These are phyloP conservation scores for Zootoca vivipara DNA, from an alignment of 2,113 vertebrate genomes.

Conservation along the genomic window DNA sequence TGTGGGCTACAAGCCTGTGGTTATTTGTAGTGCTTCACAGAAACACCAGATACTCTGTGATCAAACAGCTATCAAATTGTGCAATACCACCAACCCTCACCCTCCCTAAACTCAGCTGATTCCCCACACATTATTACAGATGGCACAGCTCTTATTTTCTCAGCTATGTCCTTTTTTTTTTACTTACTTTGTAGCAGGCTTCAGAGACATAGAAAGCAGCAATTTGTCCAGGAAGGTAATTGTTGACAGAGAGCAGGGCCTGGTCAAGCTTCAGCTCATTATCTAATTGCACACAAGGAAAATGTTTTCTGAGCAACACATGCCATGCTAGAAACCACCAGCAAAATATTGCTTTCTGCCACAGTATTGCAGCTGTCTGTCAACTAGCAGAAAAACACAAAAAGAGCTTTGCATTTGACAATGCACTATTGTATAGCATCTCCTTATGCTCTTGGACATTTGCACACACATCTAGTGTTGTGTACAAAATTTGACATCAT, in stretches of 20 bases:
- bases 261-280: constrained; percentile 17
- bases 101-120: neutral
- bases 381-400: neutral
- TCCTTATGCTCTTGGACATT: too few relatives aligned
- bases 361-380: neutral
- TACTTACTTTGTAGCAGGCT: constrained; percentile 19
- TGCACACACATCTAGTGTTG: neutral
- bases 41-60: too few relatives aligned
- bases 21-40: too few relatives aligned
- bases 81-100: neutral
- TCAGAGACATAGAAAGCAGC: neutral
- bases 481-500: neutral
- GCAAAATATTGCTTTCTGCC: neutral
- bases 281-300: constrained; percentile 5
- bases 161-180: neutral
- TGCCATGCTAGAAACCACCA: neutral
- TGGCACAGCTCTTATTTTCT: neutral
- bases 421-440: neutral
- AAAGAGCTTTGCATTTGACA: neutral
- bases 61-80: neutral
- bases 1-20: too few relatives aligned
- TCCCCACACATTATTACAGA: neutral
- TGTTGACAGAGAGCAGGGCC: neutral
- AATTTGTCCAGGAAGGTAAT: constrained; percentile 8
- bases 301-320: neutral